phyloP scores from a whole-genome alignment of 1,140 invertebrate genomes.

The Drosophila eugracilis region DNA sequence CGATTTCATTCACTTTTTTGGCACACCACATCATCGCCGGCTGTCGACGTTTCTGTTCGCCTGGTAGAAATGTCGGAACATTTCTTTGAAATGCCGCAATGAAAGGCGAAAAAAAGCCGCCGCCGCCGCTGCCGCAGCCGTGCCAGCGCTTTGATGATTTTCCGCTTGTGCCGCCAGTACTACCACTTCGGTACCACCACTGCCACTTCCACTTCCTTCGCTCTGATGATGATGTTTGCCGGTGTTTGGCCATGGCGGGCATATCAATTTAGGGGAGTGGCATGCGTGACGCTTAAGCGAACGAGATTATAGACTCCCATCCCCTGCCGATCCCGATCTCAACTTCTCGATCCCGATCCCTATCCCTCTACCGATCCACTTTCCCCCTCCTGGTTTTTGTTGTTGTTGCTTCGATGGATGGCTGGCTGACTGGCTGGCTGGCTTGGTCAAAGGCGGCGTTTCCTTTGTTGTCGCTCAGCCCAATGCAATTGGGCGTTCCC shows the following conservation, averaged over 20 bases:
- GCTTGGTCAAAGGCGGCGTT: conserved; percentile 49
- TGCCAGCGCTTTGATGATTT: conserved; percentile 80
- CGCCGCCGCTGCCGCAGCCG: conserved; percentile 75
- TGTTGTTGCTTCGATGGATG: too few species aligned
- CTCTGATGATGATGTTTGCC: conserved; percentile 73
- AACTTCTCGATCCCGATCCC: neutral
- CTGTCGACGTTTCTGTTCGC: conserved; percentile 64
- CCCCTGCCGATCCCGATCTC: conserved; percentile 10
- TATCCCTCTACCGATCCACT: neutral
- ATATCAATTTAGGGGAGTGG: conserved; percentile 83
- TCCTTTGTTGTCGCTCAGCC: conserved; percentile 67
- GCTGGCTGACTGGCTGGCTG: too few species aligned
- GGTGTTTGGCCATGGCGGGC: conserved; percentile 70
- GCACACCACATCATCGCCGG: conserved; percentile 69
- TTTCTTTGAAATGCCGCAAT: conserved; percentile 81
- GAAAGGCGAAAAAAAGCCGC: conserved; percentile 66
- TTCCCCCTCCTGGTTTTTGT: too few species aligned
- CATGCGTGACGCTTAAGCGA: conserved; percentile 79
- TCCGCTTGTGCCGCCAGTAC: conserved; percentile 64
- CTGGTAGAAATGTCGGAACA: conserved; percentile 77
- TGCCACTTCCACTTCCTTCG: conserved; percentile 47
- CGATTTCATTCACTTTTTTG: conserved; percentile 76
- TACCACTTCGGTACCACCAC: conserved; percentile 29
- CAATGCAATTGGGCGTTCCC: conserved; percentile 64
- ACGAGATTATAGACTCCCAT: conserved; percentile 71